Evolutionary conservation across 30 jellyfish, hydroid and myxozoan genomes (phyloP).

Genomic region (Turritopsis rubra): DNA sequence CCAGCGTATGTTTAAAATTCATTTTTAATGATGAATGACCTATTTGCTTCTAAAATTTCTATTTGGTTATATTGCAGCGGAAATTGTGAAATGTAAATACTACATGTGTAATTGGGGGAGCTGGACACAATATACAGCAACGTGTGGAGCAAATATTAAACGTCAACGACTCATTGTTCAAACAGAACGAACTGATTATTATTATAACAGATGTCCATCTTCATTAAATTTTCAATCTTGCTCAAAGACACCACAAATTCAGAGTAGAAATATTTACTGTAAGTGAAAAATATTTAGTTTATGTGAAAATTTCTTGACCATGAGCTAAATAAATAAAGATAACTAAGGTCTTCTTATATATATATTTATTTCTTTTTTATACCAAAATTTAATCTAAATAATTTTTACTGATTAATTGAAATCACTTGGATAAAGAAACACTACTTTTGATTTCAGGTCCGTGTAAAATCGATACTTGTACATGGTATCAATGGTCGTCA

Average conservation of each 20-base stretch:
- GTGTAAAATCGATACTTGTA: slow-evolving; percentile 22
- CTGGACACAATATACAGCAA: slow-evolving; percentile 5
- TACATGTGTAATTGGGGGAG: slow-evolving; percentile 16
- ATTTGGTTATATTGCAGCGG: neutral
- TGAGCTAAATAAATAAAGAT: no score
- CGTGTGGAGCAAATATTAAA: slow-evolving; percentile 14
- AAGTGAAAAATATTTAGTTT: neutral
- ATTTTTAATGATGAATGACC: neutral
- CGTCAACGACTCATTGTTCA: neutral
- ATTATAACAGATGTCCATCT: slow-evolving; percentile 5
- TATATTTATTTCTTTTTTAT: no score
- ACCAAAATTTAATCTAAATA: no score
- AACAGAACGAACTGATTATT: neutral
- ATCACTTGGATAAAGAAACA: neutral
- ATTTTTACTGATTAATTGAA: no score
- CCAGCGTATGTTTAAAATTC: neutral
- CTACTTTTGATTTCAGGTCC: slow-evolving; percentile 3
- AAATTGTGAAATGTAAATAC: slow-evolving; percentile 1
- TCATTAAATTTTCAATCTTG: neutral
- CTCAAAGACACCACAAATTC: slow-evolving; percentile 16
- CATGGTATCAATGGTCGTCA: slow-evolving; percentile 51
- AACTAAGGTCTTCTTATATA: no score
- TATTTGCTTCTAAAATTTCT: neutral
- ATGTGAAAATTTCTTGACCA: no score
- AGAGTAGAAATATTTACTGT: neutral